Base-by-base conservation (phyloP, 2,113 vertebrate genomes). In the Mus musculus region DNA sequence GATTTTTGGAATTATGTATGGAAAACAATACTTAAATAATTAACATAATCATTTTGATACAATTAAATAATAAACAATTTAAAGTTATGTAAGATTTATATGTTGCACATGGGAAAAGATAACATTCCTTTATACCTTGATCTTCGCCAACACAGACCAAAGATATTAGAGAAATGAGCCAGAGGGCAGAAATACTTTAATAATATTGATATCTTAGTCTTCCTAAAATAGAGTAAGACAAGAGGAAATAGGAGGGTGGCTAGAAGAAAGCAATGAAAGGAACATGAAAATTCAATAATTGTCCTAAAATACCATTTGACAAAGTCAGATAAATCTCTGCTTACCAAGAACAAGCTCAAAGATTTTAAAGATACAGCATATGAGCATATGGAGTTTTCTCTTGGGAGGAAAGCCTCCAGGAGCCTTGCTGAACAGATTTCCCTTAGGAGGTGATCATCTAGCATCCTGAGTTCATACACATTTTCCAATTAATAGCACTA, bases 1-100 rank as follows among this genome's bases (percentile, higher is more conserved):
- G 24, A 76, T 9, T 67, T 92, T 42, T n/a, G 76, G 20, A 1
- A 49, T 69, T 67, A 67, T 52, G 56, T 89, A 12, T 84, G n/a
- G 39, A 65, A 81, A 22, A 95, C 61, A 77, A 89, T 52, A 42
- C 1, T 88, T 81, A 69, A 67, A 30, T 7, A n/a, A 61, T 59
- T 59, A 89, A 84, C 52, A 77, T 71, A 63, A 77, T 36, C 7
- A 81, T 56, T 92, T 92, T 85, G 5, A 39, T 90, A 88, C 69
- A 84, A 20, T 52, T 78, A 71, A 87, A 63, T 89, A 82, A 28
- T 46, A 46, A 42, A 46, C 65, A 33, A 63, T 28, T 73, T 90
- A n/a, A 93, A 42, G 69, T 93, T 72, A 77, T 5, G 12, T 77
- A 30, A 84, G 24, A 61, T 52, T 84, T 77, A 24, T 77, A 26